These are phyloP conservation scores for Therioaphis trifolii DNA, from an alignment of 2,888 invertebrate species.

Conservation along the genomic window DNA sequence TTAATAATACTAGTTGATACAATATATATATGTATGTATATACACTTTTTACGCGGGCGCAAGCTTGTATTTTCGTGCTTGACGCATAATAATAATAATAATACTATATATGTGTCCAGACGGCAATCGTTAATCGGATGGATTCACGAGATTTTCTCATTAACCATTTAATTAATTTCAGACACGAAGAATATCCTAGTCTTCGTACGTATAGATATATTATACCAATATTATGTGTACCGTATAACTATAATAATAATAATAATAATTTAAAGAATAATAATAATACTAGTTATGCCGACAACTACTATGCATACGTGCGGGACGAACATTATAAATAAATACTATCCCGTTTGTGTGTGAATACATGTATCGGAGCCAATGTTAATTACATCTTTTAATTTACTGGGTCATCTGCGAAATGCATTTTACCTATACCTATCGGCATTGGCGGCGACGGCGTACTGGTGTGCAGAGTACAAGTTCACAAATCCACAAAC, in stretches of 20 bases:
- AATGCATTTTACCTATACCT: neutral
- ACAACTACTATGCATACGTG: neutral
- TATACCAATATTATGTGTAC: neutral
- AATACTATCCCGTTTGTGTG: neutral
- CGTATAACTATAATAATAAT: too few species aligned
- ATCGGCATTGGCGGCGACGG: neutral
- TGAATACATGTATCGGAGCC: neutral
- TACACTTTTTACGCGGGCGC: neutral
- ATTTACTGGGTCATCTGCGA: constrained; percentile 11
- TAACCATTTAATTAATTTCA: constrained; percentile 56
- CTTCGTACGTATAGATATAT: neutral
- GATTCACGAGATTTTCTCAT: constrained; percentile 54
- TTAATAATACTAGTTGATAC: too few species aligned
- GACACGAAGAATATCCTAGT: constrained; percentile 40
- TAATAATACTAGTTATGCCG: neutral
- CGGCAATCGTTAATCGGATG: constrained; percentile 54
- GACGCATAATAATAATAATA: neutral
- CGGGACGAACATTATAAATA: too few species aligned
- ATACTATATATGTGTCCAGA: neutral
- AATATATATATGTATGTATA: too few species aligned
- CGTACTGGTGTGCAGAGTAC: neutral
- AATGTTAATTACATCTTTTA: neutral
- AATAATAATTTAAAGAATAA: too few species aligned
- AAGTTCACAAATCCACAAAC: too few species aligned
- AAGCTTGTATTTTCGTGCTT: neutral